Percentiles rank a stretch among this genome's conserved stretches.
phyloP scores from a whole-genome alignment of 2,888 invertebrate genomes.

The Anticlea derivata region DNA sequence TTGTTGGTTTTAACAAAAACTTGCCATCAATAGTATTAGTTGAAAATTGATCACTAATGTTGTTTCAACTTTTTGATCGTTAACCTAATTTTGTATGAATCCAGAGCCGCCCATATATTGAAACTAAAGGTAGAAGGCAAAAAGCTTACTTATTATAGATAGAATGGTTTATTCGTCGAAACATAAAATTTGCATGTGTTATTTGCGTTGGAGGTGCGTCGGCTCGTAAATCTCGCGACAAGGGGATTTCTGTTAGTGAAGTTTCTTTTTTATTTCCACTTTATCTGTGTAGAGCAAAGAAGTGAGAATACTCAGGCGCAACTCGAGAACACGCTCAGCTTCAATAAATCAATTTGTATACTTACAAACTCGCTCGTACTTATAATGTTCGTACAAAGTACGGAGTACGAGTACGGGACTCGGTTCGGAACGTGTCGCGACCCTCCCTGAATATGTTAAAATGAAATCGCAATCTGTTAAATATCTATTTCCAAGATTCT shows the following conservation, averaged over 20 bases:
- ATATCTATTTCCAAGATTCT: constrained; percentile 1
- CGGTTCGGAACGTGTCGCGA: constrained; percentile 67
- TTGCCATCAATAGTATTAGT: constrained; percentile 75
- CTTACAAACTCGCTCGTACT: constrained; percentile 66
- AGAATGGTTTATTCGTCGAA: constrained; percentile 56
- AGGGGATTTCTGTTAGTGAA: constrained; percentile 82
- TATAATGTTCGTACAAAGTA: constrained; percentile 59
- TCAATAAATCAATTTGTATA: constrained; percentile 84
- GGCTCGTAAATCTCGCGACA: constrained; percentile 81
- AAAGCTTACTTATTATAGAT: constrained; percentile 31
- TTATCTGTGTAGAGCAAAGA: constrained; percentile 78
- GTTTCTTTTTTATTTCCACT: constrained; percentile 82
- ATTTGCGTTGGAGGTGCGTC: constrained; percentile 76
- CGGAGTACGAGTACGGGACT: constrained; percentile 39
- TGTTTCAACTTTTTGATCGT: constrained; percentile 66
- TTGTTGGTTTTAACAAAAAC: constrained; percentile 76
- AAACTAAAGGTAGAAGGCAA: constrained; percentile 22
- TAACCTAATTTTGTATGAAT: constrained; percentile 53
- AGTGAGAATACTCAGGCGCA: constrained; percentile 79
- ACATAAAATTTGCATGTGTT: constrained; percentile 79
- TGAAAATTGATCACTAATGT: constrained; percentile 78
- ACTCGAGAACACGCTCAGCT: constrained; percentile 76
- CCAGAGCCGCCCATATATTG: constrained; percentile 11
- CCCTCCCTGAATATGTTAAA: constrained; percentile 62
- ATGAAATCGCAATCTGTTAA: constrained; percentile 47